Conservation (phyloP, 23 tunicate species). For the Trididemnum clinides region DNA sequence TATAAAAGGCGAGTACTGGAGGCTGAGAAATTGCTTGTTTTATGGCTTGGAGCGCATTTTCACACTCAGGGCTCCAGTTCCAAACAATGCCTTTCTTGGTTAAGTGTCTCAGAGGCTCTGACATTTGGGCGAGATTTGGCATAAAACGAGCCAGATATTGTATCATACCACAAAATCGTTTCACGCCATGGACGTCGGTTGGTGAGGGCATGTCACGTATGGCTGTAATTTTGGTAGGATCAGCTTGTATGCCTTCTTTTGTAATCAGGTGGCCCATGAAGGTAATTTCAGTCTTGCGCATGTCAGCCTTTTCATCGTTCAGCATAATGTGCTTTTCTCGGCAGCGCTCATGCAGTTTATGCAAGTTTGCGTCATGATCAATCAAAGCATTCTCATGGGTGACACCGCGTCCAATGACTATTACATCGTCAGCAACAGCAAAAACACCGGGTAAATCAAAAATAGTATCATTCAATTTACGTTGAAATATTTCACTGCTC, state of each 20-base stretch:
- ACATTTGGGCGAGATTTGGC: constrained; percentile 17
- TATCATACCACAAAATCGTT: constrained; percentile 25
- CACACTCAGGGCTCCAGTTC: constrained; percentile 22
- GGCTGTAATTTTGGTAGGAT: constrained; percentile 24
- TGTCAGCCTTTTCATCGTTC: constrained; percentile 28
- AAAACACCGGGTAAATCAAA: background rate
- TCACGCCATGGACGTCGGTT: constrained; percentile 10
- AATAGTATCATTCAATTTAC: background rate
- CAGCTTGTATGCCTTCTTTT: background rate
- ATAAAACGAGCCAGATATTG: constrained; percentile 22
- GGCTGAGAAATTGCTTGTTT: background rate
- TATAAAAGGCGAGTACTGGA: background rate
- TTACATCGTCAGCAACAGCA: constrained; percentile 24
- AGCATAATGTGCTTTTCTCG: constrained; percentile 8
- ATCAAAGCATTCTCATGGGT: background rate
- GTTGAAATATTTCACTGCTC: constrained; percentile 14
- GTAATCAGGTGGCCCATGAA: constrained; percentile 37
- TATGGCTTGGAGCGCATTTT: background rate
- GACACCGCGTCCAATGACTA: constrained; percentile 20
- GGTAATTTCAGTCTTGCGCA: background rate
- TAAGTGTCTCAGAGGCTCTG: constrained; percentile 1
- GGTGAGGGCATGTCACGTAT: constrained; percentile 27
- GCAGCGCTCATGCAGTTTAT: background rate
- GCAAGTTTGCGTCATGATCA: constrained; percentile 28
- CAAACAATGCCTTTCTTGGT: constrained; percentile 16